phyloP scores from a whole-genome alignment of 2,888 invertebrate genomes.

The Hoplodrina ambigua region DNA sequence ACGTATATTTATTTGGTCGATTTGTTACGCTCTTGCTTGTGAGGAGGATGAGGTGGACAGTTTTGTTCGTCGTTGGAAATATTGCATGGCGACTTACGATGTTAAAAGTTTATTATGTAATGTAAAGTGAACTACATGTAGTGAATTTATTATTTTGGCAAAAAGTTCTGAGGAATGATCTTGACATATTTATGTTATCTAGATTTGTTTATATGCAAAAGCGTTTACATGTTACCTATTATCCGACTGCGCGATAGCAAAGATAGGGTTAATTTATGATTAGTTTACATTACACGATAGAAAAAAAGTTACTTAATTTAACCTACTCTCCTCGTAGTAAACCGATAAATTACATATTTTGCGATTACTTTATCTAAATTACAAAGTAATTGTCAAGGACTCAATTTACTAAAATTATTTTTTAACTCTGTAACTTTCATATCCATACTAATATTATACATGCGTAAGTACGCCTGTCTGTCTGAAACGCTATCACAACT shows the following conservation, averaged over 20 bases:
- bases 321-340: no score
- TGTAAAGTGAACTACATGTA: neutral
- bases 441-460: no score
- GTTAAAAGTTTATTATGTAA: conserved; percentile 27
- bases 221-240: neutral
- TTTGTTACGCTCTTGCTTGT: conserved; percentile 15
- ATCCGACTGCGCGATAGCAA: neutral
- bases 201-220: conserved; percentile 4
- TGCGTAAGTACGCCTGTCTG: no score
- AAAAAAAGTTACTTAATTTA: no score
- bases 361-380: no score
- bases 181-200: neutral
- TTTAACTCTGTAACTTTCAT: no score
- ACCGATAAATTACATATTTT: no score
- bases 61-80: conserved; percentile 11
- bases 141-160: neutral
- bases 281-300: no score
- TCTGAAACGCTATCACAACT: no score
- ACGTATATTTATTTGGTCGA: conserved; percentile 33
- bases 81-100: conserved; percentile 29
- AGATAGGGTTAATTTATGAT: no score
- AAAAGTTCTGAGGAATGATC: neutral
- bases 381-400: no score
- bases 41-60: neutral
- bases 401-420: no score